Percentiles rank a stretch among this genome's conserved stretches.
These are phyloP conservation scores for Pteruthius melanotis DNA, from an alignment of 2,113 vertebrate species.

Conservation along the genomic window DNA sequence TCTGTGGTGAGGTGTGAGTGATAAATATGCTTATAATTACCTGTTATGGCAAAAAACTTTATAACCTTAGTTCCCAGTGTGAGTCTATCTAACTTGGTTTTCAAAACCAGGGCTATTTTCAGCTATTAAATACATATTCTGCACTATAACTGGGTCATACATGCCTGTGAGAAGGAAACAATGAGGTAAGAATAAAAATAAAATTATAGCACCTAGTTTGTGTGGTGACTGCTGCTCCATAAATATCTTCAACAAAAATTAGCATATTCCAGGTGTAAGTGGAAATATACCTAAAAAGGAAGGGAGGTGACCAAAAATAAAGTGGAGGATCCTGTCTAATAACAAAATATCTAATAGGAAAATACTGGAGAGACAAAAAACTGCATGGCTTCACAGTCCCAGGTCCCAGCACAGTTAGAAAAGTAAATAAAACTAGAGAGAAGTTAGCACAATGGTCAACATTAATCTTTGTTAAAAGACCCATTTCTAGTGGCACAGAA, in stretches of 20 bases:
- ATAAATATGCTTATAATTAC: background rate
- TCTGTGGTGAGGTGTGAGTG: background rate
- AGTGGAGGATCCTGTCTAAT: background rate
- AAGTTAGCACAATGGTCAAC: background rate
- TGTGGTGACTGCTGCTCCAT: background rate
- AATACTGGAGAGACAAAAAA: background rate
- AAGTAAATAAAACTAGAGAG: background rate
- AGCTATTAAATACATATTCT: background rate
- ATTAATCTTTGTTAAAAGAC: background rate
- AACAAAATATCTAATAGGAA: background rate
- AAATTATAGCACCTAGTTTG: background rate
- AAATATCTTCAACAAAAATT: background rate
- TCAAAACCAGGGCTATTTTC: background rate
- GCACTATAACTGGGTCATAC: background rate
- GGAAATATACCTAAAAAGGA: background rate
- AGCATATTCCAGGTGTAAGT: background rate
- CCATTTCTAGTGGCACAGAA: background rate
- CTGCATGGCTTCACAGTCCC: background rate
- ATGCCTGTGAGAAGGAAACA: background rate
- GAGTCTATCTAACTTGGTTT: background rate
- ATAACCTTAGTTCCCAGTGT: background rate
- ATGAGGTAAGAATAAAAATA: slow-evolving; percentile 11
- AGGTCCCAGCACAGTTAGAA: background rate
- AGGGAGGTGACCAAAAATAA: background rate
- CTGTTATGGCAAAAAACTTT: background rate